These are phyloP conservation scores for Portevinia maculata DNA, from an alignment of 2,888 invertebrate genomes.

Conservation along the genomic window DNA sequence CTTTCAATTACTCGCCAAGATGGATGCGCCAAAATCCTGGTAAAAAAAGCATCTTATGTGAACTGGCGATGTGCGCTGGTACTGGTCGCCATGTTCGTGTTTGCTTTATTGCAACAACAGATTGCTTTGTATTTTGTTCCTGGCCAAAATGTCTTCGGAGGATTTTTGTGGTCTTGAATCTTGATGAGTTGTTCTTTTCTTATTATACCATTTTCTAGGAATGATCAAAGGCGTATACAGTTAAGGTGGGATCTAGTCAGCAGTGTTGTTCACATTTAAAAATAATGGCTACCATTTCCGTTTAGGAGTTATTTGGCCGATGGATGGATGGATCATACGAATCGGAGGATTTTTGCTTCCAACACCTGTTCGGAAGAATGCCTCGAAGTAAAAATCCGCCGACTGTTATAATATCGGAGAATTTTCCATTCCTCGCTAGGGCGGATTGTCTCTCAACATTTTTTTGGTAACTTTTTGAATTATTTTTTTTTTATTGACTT, in stretches of 20 bases:
- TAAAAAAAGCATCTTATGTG: slow-evolving; percentile 62
- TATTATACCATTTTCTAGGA: slow-evolving; percentile 54
- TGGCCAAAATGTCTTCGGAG: slow-evolving; percentile 30
- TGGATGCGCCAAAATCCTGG: slow-evolving; percentile 72
- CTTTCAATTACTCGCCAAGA: slow-evolving; percentile 72
- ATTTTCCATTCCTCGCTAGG: no score
- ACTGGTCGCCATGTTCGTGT: slow-evolving; percentile 55
- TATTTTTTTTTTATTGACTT: no score
- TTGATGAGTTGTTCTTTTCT: slow-evolving; percentile 38
- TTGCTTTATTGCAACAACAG: slow-evolving; percentile 35
- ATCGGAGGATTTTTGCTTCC: no score
- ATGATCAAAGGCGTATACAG: slow-evolving; percentile 7
- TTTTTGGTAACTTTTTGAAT: no score
- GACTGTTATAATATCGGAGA: no score
- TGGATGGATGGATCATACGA: no score
- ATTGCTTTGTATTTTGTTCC: slow-evolving; percentile 34
- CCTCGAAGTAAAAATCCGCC: no score
- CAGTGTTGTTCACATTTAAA: slow-evolving; percentile 10
- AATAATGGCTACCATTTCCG: neutral
- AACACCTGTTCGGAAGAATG: no score
- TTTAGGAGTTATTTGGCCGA: no score
- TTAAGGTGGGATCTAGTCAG: neutral
- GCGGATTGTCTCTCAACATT: no score
- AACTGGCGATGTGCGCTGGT: slow-evolving; percentile 35
- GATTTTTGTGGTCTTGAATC: slow-evolving; percentile 46